phyloP scores from a whole-genome alignment of 1,140 invertebrate genomes.

The Drosophila funebris region DNA sequence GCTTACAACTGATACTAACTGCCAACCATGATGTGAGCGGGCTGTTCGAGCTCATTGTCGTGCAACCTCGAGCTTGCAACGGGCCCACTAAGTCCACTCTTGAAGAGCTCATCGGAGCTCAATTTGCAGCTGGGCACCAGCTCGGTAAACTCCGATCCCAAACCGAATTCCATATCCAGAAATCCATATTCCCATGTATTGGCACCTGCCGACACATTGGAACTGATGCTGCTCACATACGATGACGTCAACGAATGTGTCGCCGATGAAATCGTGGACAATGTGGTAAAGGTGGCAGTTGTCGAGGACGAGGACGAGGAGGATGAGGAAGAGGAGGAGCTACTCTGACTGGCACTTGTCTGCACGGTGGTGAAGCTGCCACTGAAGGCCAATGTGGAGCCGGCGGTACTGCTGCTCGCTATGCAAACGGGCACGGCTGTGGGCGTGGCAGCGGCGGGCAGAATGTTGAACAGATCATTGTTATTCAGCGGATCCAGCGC shows the following conservation, averaged over 20 bases:
- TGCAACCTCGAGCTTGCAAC: slow-evolving; percentile 61
- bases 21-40: slow-evolving; percentile 83
- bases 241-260: slow-evolving; percentile 79
- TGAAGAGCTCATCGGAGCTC: slow-evolving; percentile 88
- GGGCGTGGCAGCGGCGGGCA: slow-evolving; percentile 72
- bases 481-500: slow-evolving; percentile 93
- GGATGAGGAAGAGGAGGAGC: slow-evolving; percentile 20
- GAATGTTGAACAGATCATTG: slow-evolving; percentile 87
- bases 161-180: slow-evolving; percentile 85
- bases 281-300: slow-evolving; percentile 75
- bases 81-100: slow-evolving; percentile 70
- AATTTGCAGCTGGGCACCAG: slow-evolving; percentile 86
- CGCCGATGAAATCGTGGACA: slow-evolving; percentile 77
- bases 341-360: slow-evolving; percentile 20
- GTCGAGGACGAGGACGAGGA: slow-evolving; percentile 48
- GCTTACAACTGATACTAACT: slow-evolving; percentile 83
- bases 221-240: slow-evolving; percentile 75
- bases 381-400: slow-evolving; percentile 65
- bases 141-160: slow-evolving; percentile 85
- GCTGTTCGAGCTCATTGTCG: slow-evolving; percentile 81
- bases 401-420: slow-evolving; percentile 32
- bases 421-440: slow-evolving; percentile 72
- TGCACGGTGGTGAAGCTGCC: slow-evolving; percentile 72
- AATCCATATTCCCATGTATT: slow-evolving; percentile 83
- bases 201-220: slow-evolving; percentile 61